Conservation (phyloP, 2,797 vertebrate species). For the Gastrophryne carolinensis region DNA sequence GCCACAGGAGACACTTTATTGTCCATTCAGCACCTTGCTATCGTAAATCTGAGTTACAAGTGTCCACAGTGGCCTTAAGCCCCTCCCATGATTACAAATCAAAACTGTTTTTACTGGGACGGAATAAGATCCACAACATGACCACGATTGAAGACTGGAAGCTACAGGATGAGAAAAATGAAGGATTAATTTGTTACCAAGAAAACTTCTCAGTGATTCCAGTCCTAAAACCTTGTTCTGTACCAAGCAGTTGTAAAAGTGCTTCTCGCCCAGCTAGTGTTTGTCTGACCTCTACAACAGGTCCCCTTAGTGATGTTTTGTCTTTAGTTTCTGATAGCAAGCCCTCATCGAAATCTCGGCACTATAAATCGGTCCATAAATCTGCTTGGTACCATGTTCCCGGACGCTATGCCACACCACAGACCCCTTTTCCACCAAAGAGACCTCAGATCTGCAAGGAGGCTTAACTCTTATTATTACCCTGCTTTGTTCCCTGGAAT, state of each 20-base stretch:
- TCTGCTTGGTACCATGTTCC: constrained; percentile 54
- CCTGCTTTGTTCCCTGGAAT: too few relatives aligned
- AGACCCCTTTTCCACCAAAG: constrained; percentile 44
- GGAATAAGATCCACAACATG: too few relatives aligned
- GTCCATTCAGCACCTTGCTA: neutral
- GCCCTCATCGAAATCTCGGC: constrained; percentile 16
- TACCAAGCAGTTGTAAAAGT: neutral
- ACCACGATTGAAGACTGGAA: constrained; percentile 5
- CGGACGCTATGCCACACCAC: constrained; percentile 4
- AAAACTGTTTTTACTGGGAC: constrained; percentile 5
- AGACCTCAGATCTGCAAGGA: constrained; percentile 33
- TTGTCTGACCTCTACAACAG: constrained; percentile 17
- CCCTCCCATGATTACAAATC: neutral
- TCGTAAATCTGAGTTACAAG: neutral
- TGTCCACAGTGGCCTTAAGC: neutral
- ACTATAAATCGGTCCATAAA: constrained; percentile 29
- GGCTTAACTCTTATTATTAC: neutral
- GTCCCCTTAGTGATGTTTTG: constrained; percentile 29
- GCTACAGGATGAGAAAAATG: neutral
- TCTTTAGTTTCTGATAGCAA: constrained; percentile 47
- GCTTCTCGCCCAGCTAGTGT: constrained; percentile 25
- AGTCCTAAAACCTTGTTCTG: constrained; percentile 13
- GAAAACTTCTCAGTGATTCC: constrained; percentile 6
- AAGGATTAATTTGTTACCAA: neutral
- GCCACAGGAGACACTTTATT: constrained; percentile 4